Base-by-base conservation (phyloP, 2,888 invertebrate genomes). In the Oegoconia quadripuncta region DNA sequence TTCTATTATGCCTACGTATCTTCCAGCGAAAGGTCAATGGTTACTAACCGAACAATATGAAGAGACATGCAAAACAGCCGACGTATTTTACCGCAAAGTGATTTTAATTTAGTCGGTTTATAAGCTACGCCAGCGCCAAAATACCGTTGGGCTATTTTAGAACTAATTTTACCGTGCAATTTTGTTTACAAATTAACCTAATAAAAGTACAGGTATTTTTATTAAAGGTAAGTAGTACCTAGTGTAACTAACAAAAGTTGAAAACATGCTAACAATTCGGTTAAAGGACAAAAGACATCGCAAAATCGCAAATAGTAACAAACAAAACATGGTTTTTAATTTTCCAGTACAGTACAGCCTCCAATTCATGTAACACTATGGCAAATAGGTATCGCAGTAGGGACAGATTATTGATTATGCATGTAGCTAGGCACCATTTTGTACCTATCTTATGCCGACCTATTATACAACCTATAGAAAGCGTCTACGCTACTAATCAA, bases 1-100 rank as follows among this genome's bases (percentile, higher is more conserved):
- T 9, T 14, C 27, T 9, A 14, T 14, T 46, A 36, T 35, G 22
- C 39, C 45, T 43, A 48, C 41, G 39, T 37, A 45, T 48, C 44
- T 54, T 48, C 48, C 28, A 41, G 34, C 43, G 37, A 51, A 59
- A 66, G 76, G 74, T 76, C 74, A 78, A 75, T 47, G 79, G 59
- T 59, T 69, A 59, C 64, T 51, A 72, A 36, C 59, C 65, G 38
- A 39, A 47, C 12, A 46, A 62, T 51, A 56, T 44, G 4, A 50
- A 47, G 51, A 59, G 38, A 30, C 5, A 36, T 35, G 36, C 34
- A 14, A 18, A 28, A 28, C 20, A 20, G 11, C 16, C 7, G 23
- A 17, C 7, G 22, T 9, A n/a, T n/a, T n/a, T n/a, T 34, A 23
- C 15, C 14, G 13, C 4, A 30, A 28, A 14, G 22, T 23, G 22